These are phyloP conservation scores for Drosophila mayri DNA, from an alignment of 1,140 invertebrate species.

Conservation along the genomic window DNA sequence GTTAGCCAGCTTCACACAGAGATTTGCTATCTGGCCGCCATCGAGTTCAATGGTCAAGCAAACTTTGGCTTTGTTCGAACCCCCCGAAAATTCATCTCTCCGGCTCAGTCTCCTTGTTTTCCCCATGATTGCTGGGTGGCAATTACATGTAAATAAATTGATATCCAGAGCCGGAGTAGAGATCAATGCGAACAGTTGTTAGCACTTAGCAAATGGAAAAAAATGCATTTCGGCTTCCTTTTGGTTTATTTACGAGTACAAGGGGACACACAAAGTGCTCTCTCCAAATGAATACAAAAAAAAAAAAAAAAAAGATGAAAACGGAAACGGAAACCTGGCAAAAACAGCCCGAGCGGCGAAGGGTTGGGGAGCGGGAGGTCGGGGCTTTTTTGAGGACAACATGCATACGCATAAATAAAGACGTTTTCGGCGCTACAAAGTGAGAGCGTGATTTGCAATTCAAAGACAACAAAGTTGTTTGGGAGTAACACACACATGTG, in stretches of 20 bases:
- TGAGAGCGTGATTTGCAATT: slow-evolving; percentile 76
- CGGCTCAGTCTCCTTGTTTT: not conserved
- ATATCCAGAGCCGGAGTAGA: slow-evolving; percentile 44
- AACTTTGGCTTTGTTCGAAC: slow-evolving; percentile 33
- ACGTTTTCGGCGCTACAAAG: slow-evolving; percentile 66
- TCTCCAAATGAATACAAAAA: slow-evolving; percentile 34
- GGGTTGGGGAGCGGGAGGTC: not conserved
- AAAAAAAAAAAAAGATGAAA: slow-evolving; percentile 15
- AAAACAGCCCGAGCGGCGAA: slow-evolving; percentile 1
- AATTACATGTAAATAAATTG: slow-evolving; percentile 69
- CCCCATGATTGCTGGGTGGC: slow-evolving; percentile 20
- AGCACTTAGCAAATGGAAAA: slow-evolving; percentile 66
- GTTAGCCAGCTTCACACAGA: slow-evolving; percentile 45
- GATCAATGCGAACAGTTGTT: slow-evolving; percentile 72
- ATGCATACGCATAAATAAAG: slow-evolving; percentile 81
- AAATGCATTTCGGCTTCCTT: slow-evolving; percentile 73
- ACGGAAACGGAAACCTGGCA: not conserved
- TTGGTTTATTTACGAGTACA: slow-evolving; percentile 77
- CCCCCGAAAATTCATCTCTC: slow-evolving; percentile 28
- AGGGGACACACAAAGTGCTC: slow-evolving; percentile 64
- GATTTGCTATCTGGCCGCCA: slow-evolving; percentile 54
- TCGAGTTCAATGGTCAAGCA: slow-evolving; percentile 73
- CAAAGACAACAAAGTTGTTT: slow-evolving; percentile 75
- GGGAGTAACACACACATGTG: slow-evolving; percentile 34
- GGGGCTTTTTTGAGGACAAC: slow-evolving; percentile 24